These are phyloP conservation scores for Manacus vitellinus DNA, from an alignment of 2,113 vertebrate species.

Conservation along the genomic window DNA sequence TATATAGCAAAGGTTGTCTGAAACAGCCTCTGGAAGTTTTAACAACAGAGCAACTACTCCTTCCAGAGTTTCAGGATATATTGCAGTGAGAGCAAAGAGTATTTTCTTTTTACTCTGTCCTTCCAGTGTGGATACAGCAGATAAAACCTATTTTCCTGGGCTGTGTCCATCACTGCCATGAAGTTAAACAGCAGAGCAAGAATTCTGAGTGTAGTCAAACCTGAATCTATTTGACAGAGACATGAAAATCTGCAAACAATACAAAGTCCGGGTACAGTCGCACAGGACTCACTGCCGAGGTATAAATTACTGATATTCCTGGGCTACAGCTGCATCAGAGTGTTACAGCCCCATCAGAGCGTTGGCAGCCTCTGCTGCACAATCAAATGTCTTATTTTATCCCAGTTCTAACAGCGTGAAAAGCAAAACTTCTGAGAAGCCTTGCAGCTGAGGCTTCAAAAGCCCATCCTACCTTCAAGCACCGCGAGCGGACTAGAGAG, in stretches of 20 bases:
- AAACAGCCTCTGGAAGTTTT: neutral
- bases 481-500: accelerated
- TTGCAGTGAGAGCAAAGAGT: neutral
- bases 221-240: neutral
- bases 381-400: neutral
- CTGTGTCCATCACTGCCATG: neutral
- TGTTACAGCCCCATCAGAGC: neutral
- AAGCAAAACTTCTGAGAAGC: neutral
- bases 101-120: neutral
- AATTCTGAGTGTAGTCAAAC: neutral
- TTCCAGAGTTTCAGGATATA: neutral
- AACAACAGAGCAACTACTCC: neutral
- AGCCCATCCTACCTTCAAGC: neutral
- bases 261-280: neutral
- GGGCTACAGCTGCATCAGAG: neutral
- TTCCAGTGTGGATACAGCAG: neutral
- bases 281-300: neutral
- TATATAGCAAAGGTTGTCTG: neutral
- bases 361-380: neutral
- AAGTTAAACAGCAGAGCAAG: neutral
- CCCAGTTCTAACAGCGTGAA: neutral
- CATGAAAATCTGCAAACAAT: neutral
- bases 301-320: neutral
- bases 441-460: neutral
- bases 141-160: neutral